Conservation (phyloP, 1,140 invertebrate genomes). For the Bombus fervidus region DNA sequence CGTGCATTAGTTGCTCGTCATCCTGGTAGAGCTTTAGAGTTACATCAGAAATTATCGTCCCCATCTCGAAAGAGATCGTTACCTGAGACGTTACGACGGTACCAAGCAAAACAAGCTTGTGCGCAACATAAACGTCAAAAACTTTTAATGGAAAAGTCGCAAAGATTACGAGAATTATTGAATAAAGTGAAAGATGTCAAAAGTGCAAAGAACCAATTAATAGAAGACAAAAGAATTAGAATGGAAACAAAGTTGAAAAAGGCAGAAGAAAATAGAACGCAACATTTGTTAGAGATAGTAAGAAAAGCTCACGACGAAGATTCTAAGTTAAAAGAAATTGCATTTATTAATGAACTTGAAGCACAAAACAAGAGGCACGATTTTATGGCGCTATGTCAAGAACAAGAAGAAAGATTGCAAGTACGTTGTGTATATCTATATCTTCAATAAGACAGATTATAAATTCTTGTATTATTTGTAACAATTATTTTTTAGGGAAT, state of each 20-base stretch:
- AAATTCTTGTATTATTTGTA: background rate
- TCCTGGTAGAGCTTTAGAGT: constrained; percentile 93
- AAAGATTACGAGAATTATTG: constrained; percentile 92
- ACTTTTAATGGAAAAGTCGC: constrained; percentile 91
- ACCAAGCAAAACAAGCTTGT: constrained; percentile 94
- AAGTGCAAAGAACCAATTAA: constrained; percentile 91
- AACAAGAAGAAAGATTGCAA: constrained; percentile 92
- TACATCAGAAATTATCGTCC: constrained; percentile 96
- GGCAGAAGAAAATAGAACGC: constrained; percentile 95
- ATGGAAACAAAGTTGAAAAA: constrained; percentile 93
- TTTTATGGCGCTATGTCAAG: constrained; percentile 91
- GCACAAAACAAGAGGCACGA: constrained; percentile 97
- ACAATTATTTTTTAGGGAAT: constrained; percentile 74
- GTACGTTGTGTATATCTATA: constrained; percentile 68
- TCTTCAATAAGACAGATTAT: constrained; percentile 6
- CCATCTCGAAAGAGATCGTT: constrained; percentile 92
- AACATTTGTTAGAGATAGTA: constrained; percentile 91
- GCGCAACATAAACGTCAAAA: constrained; percentile 90
- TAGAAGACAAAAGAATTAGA: constrained; percentile 91
- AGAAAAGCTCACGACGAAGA: constrained; percentile 98
- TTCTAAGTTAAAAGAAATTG: constrained; percentile 97
- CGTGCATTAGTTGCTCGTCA: constrained; percentile 91
- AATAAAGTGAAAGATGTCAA: constrained; percentile 96
- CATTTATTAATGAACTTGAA: constrained; percentile 98
- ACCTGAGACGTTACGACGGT: constrained; percentile 89